Base-by-base conservation (phyloP, 64 coral and sea anemone genomes). In the Actinia tenebrosa region DNA sequence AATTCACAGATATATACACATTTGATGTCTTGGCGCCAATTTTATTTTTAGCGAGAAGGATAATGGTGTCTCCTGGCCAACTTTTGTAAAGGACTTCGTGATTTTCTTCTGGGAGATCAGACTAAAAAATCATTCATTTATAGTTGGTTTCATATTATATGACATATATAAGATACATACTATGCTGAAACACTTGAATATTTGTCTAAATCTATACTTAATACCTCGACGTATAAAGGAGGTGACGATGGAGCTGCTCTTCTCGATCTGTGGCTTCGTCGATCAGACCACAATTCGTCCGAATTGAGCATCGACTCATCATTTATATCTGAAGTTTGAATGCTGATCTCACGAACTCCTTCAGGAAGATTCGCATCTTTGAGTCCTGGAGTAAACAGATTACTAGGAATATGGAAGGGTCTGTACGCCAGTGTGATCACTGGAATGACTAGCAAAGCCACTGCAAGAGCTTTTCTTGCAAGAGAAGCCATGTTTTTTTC, bases 381-480 rank as follows among this genome's bases (percentile, higher is more conserved):
- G 8, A 84, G 52, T 4, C 89, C 90, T 15, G 84, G 85, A 18
- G 66, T 52, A 46, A 91, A 91, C 53, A 91, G 75, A 61, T 83
- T 91, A 44, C 4, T 91, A 43, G 90, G 90, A 46, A 87, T 86
- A 54, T 59, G 44, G 54, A 91, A 91, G n/a, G 89, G 89, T 25
- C 83, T 81, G 22, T 81, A 52, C 15, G 79, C 79, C 22, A 53
- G 19, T 20, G 17, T 50, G 22, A 81, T 53, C 44, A 45, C 79
- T 46, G 79, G 50, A 18, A 81, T 53, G 44, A 81, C 6, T 10
- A 81, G 6, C 6, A 81, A 20, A 45, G 45, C 79, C 50, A 81
- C 43, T 53, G 79, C 79, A 50, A 81, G 79, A 53, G 18, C 42
- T 20, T 20, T 81, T 50, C 79, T 53, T 81, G 44, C 16, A 37